A percentile compares a stretch with the other conserved stretches of the same genome.
phyloP scores from a whole-genome alignment of 2,113 vertebrate genomes.

The Capreolus pygargus region DNA sequence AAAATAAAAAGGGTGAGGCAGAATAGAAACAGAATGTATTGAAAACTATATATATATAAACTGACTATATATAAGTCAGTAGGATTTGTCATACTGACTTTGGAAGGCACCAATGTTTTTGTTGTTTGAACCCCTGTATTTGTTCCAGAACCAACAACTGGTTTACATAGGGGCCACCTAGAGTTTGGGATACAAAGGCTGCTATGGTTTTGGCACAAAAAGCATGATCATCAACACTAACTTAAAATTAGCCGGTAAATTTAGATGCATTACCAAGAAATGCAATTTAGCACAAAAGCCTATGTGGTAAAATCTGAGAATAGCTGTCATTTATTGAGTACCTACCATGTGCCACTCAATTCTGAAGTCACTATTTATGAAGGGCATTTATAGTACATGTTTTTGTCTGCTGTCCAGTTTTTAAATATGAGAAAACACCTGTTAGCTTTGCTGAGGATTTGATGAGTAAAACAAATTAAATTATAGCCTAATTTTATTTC shows the following conservation, averaged over 20 bases:
- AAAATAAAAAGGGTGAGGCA: neutral
- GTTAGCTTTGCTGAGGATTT: constrained; percentile 20
- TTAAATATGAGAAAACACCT: constrained; percentile 29
- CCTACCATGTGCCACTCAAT: neutral
- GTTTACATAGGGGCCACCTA: neutral
- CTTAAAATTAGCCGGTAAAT: neutral
- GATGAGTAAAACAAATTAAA: neutral
- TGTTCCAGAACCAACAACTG: neutral
- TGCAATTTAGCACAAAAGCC: neutral
- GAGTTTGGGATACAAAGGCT: neutral
- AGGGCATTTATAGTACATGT: neutral
- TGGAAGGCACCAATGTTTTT: neutral
- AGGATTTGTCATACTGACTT: neutral
- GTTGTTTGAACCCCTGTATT: neutral
- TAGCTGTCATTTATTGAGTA: neutral
- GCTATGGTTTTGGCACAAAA: neutral
- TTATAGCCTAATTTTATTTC: constrained; percentile 12
- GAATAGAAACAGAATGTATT: neutral
- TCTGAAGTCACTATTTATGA: constrained; percentile 25
- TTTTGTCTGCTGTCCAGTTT: neutral
- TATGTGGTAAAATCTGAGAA: constrained; percentile 6
- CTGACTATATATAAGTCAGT: too few species aligned
- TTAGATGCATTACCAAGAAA: constrained; percentile 19
- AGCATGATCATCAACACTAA: neutral
- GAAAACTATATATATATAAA: neutral